phyloP scores from a whole-genome alignment of 2,888 invertebrate genomes.

The Epistrophe grossulariae region DNA sequence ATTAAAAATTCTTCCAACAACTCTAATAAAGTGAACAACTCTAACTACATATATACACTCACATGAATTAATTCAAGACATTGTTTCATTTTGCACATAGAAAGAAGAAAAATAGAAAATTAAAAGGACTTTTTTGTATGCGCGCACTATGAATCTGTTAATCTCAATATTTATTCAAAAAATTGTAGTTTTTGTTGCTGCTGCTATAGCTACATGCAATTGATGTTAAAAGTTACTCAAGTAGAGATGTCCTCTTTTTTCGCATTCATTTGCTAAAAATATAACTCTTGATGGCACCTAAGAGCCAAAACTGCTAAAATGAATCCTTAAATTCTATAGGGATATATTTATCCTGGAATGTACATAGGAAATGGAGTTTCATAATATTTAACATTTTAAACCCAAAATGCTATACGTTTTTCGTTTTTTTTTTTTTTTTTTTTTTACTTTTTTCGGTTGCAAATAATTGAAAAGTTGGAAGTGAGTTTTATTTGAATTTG shows the following conservation, averaged over 20 bases:
- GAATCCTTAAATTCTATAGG: slow-evolving; percentile 59
- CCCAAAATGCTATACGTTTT: slow-evolving; percentile 19
- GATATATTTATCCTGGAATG: neutral
- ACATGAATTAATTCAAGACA: slow-evolving; percentile 51
- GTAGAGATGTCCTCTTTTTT: slow-evolving; percentile 12
- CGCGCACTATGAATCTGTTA: slow-evolving; percentile 57
- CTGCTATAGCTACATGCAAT: slow-evolving; percentile 5
- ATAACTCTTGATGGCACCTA: slow-evolving; percentile 58
- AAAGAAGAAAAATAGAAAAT: neutral
- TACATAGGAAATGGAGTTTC: slow-evolving; percentile 32
- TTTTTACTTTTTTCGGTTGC: slow-evolving; percentile 16
- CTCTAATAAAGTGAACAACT: slow-evolving; percentile 21
- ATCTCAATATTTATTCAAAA: slow-evolving; percentile 72
- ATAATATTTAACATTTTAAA: slow-evolving; percentile 67
- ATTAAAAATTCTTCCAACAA: slow-evolving; percentile 53
- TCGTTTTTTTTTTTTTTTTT: neutral
- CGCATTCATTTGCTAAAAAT: slow-evolving; percentile 23
- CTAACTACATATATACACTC: slow-evolving; percentile 36
- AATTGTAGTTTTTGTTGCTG: slow-evolving; percentile 7
- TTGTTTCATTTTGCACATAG: slow-evolving; percentile 43
- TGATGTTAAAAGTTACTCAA: slow-evolving; percentile 38
- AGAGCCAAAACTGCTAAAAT: slow-evolving; percentile 37
- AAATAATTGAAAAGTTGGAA: slow-evolving; percentile 70
- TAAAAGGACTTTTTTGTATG: slow-evolving; percentile 14
- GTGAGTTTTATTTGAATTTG: slow-evolving; percentile 71